Evolutionary conservation across 2,888 invertebrate genomes (phyloP).

Genomic region (Epirrhoe tristata): DNA sequence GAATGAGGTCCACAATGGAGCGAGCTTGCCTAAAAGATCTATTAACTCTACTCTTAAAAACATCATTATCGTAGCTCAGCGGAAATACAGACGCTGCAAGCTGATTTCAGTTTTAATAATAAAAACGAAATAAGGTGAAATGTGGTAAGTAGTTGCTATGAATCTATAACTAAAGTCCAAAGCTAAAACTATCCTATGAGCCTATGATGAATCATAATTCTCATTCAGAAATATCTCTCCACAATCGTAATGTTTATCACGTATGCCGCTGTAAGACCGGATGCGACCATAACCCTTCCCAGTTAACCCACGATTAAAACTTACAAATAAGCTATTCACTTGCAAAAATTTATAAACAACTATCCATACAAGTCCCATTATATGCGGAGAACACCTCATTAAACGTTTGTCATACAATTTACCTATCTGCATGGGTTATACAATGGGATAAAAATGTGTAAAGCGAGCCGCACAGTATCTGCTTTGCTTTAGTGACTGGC

Average conservation of each 20-base stretch:
- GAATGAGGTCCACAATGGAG: too few species aligned
- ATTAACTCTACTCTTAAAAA: too few species aligned
- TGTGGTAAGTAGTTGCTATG: background rate
- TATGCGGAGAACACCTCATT: constrained; percentile 71
- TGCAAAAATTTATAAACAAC: constrained; percentile 64
- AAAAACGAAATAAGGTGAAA: too few species aligned
- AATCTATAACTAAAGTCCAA: background rate
- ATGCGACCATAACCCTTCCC: constrained; percentile 59
- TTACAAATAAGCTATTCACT: constrained; percentile 67
- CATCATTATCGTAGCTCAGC: too few species aligned
- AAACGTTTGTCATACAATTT: constrained; percentile 70
- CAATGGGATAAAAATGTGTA: constrained; percentile 71
- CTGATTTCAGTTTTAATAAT: too few species aligned
- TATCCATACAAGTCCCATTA: constrained; percentile 58
- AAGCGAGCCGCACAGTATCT: constrained; percentile 59
- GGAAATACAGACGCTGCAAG: too few species aligned
- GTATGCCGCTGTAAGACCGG: constrained; percentile 65
- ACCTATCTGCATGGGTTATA: constrained; percentile 59
- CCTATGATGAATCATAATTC: constrained; percentile 3
- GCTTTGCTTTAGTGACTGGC: constrained; percentile 48
- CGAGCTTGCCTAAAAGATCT: too few species aligned
- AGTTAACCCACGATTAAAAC: constrained; percentile 59
- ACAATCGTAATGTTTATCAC: constrained; percentile 53
- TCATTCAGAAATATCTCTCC: constrained; percentile 19
- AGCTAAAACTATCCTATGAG: background rate